These are phyloP conservation scores for Meleagris gallopavo DNA, from an alignment of 2,113 vertebrate species.

Conservation along the genomic window DNA sequence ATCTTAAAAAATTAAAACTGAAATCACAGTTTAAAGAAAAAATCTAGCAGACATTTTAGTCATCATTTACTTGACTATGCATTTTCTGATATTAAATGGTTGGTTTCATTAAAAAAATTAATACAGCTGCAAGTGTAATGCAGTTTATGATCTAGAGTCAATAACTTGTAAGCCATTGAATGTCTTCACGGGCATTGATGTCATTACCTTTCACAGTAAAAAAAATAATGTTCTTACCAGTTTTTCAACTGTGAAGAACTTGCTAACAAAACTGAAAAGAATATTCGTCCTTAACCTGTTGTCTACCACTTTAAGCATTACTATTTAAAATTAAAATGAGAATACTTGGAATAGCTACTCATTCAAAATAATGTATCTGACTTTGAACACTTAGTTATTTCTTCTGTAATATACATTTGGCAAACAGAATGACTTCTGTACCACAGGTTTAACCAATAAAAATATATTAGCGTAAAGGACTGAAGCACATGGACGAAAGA, in stretches of 20 bases:
- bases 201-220: background rate
- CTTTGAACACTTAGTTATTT: background rate
- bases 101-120: background rate
- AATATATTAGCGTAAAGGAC: background rate
- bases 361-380: background rate
- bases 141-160: background rate
- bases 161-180: background rate
- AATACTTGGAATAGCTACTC: background rate
- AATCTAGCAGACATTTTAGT: slow-evolving; percentile 21
- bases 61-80: background rate
- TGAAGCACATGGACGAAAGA: background rate
- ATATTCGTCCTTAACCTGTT: background rate
- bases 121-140: background rate
- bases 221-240: background rate
- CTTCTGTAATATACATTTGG: background rate
- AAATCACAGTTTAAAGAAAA: slow-evolving; percentile 62
- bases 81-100: background rate
- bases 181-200: background rate
- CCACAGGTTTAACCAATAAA: background rate
- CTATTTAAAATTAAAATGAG: background rate
- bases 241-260: slow-evolving; percentile 5
- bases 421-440: background rate
- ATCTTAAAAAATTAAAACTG: slow-evolving; percentile 72
- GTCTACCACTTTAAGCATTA: background rate
- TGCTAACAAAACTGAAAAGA: background rate